Base-by-base conservation (phyloP, 2,797 vertebrate species). In the Denticeps clupeoides region DNA sequence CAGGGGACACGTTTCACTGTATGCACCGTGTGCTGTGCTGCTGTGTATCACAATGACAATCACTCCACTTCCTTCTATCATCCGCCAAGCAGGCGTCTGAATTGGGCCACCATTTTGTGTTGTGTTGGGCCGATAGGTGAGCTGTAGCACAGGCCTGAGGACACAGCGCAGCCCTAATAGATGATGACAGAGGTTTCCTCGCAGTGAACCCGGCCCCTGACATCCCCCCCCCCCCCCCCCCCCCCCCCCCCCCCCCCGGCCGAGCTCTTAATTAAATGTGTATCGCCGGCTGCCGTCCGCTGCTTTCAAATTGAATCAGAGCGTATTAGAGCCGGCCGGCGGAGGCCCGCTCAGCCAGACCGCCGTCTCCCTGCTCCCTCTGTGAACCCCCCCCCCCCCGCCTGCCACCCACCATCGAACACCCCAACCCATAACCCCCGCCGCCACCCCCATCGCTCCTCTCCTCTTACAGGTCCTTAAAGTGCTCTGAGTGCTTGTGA, bases 401-500 rank as follows among this genome's bases (percentile, higher is more conserved):
- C 71, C 51, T 28, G 75, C 71, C 71, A 62, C 70, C 40, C 44
- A 74, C 64, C 81, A 77, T 71, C 76, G 80, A 77, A 38, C 25
- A 25, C 64, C 44, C 60, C 65, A 56, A 28, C 32, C 7, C 11
- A 31, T 29, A 31, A 16, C 32, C 9, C 13, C 64, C 52, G 60
- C 51, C 57, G 51, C 45, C 53, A 64, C 62, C 62, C 67, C 45
- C 69, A 63, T 74, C 65, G 73, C 69, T 71, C 18, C 73, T 70
- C 71, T 75, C 70, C 69, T 77, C 65, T 85, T 86, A 85, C 83
- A 80, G 81, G 77, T 81, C 75, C 88, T 93, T 84, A 94, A 95
- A 99, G 89, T 93, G 86, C 87, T 89, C 89, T 95, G 94, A 97
- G 94, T 94, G 92, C 90, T 89, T 85, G 86, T 89, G 91, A 91